Evolutionary conservation across 1,140 invertebrate species (phyloP), one percentile per base, ranked within the genome.

Genomic region (Drosophila pectinifera): DNA sequence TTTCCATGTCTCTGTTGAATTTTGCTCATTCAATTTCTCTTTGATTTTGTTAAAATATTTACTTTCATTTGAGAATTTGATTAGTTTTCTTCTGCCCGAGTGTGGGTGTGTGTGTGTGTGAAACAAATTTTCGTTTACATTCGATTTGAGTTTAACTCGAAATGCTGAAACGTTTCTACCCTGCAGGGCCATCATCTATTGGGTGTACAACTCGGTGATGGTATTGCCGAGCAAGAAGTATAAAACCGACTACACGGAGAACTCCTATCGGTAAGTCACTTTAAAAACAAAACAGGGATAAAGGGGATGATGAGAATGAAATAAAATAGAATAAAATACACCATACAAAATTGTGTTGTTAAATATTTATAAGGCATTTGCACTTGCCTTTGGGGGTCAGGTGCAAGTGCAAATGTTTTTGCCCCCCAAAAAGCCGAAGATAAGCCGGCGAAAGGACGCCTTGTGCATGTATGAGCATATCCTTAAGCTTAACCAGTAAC

Each of bases 131-230:
- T 65, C 51, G 34, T 57, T 38, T 82, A 57, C 67, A 59, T 48
- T 75, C 36, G 53, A 41, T 65, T 80, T 72, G 28, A 78, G 41
- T 49, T 75, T 26, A 57, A 64, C 42, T 45, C 14, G 61, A 31
- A 51, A 54, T 63, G 48, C 53, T 43, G 78, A 68, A 45, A 20
- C 43, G 18, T 41, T 54, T 64, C 4, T 36, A 46, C 18, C 72
- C 67, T 56, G 39, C 16, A 94, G 96, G 72, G 97, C 97, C 56
- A 97, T 98, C 92, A 98, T 96, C 92, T 98, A 97, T 93, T 98
- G 98, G 98, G 96, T 96, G 28, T 96, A 96, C 88, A 96, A 97
- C 77, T 95, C 95, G 65, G 95, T 96, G 20, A 97, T 97, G 96
- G 94, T 97, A 16, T 93, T 97, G 63, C 95, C 96, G 0, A 96